Evolutionary conservation across 2,888 invertebrate genomes (phyloP), one percentile per base, ranked within the genome.

Genomic region (Chloroclysta siterata): DNA sequence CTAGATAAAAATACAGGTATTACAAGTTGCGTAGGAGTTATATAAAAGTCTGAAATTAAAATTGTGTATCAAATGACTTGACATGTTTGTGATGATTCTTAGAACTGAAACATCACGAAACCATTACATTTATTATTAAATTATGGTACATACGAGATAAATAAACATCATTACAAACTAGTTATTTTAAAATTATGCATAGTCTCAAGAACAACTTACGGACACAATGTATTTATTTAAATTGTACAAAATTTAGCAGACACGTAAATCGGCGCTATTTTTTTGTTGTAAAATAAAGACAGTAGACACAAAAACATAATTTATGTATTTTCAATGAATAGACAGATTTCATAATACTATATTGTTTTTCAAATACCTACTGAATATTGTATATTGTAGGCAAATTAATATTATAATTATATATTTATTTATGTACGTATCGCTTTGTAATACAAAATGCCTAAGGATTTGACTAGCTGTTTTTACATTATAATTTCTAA

Each of bases 51-150:
- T 70, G 57, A 79, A 84, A 88, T 89, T 89, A 89, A 81, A 91
- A 91, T 91, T 91, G 91, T 91, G 90, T 90, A 90, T 87, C 78
- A 87, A 90, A 86, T 77, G 79, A 84, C 48, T 77, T 66, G 81
- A 82, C 80, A 79, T 75, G 73, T 78, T 71, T 67, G 81, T 80
- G 86, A 85, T 77, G 87, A 71, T 74, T 89, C 90, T 88, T 87
- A 90, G 82, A 90, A 90, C 87, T 66, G 89, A 90, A 80, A 83
- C 87, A 84, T 81, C 88, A 81, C 78, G 66, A 71, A 75, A 72
- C 69, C 79, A 80, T 80, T 80, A 83, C 78, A 83, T 78, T 70
- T 68, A 75, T 74, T 74, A 76, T 75, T 80, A 79, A 70, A 73
- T 70, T 74, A 82, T 84, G 72, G 76, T 84, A 82, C 47, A 39